Percentiles rank a stretch among this genome's conserved stretches.
phyloP scores from a whole-genome alignment of 2,888 invertebrate genomes.

The Pinctada fucata region DNA sequence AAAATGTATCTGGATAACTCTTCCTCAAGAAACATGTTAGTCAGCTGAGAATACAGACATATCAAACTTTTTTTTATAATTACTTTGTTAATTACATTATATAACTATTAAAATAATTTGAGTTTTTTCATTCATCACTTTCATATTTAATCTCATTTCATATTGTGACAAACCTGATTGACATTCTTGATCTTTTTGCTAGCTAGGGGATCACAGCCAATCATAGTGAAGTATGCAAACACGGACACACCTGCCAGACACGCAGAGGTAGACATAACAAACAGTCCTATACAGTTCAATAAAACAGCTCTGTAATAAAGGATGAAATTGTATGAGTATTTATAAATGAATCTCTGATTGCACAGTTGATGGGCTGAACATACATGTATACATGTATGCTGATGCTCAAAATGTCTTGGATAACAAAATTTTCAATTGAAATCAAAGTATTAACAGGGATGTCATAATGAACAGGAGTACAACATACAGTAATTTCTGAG shows the following conservation, averaged over 20 bases:
- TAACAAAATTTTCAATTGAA: too few species aligned
- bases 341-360: neutral
- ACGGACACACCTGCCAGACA: conserved; percentile 86
- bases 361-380: neutral
- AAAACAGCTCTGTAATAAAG: conserved; percentile 31
- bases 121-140: too few species aligned
- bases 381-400: neutral
- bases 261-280: conserved; percentile 36
- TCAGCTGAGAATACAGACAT: too few species aligned
- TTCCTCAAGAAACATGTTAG: too few species aligned
- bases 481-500: too few species aligned
- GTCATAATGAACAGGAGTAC: too few species aligned
- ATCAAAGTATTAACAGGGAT: too few species aligned
- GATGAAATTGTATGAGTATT: neutral
- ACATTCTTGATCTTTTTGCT: conserved; percentile 37
- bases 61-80: too few species aligned
- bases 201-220: conserved; percentile 42
- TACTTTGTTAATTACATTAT: too few species aligned
- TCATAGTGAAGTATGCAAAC: conserved; percentile 41
- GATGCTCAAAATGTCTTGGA: neutral
- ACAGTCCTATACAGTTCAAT: conserved; percentile 30
- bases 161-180: conserved; percentile 31
- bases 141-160: too few species aligned
- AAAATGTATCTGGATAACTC: too few species aligned
- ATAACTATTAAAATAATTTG: too few species aligned